These are phyloP conservation scores for Toxostoma redivivum DNA, from an alignment of 2,113 vertebrate genomes.

Conservation along the genomic window DNA sequence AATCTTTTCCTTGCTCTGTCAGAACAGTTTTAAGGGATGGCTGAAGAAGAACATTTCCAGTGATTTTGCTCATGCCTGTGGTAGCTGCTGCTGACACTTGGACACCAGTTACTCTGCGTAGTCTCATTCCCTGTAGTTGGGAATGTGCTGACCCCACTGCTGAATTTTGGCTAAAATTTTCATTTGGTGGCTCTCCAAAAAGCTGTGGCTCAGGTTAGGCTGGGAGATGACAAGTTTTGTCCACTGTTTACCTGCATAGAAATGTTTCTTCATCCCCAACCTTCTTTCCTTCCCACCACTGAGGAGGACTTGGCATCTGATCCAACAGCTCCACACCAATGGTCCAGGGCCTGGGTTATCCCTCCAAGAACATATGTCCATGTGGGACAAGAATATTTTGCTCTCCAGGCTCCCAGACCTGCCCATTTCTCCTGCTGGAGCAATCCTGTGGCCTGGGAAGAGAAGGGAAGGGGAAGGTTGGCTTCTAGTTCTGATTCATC, in stretches of 20 bases:
- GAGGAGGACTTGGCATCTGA: background rate
- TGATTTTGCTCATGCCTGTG: background rate
- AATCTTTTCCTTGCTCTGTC: background rate
- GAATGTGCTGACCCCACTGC: background rate
- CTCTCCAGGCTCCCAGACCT: background rate
- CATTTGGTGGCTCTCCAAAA: background rate
- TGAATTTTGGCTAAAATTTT: background rate
- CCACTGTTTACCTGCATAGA: background rate
- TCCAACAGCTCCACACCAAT: background rate
- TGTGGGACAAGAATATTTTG: background rate
- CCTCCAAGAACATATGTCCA: background rate
- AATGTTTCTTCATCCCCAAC: background rate
- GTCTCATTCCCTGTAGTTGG: background rate
- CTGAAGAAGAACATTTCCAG: background rate
- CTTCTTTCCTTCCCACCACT: background rate
- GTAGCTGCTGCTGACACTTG: background rate
- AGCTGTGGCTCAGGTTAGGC: background rate
- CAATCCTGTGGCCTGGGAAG: background rate
- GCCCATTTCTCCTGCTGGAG: background rate
- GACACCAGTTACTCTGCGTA: background rate
- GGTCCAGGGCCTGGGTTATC: background rate
- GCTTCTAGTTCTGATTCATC: conserved; percentile 74
- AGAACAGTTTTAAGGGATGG: background rate
- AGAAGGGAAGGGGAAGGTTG: conserved; percentile 41
- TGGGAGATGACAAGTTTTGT: background rate